Evolutionary conservation across 2,888 invertebrate genomes (phyloP).

Genomic region (Gari tellinella): DNA sequence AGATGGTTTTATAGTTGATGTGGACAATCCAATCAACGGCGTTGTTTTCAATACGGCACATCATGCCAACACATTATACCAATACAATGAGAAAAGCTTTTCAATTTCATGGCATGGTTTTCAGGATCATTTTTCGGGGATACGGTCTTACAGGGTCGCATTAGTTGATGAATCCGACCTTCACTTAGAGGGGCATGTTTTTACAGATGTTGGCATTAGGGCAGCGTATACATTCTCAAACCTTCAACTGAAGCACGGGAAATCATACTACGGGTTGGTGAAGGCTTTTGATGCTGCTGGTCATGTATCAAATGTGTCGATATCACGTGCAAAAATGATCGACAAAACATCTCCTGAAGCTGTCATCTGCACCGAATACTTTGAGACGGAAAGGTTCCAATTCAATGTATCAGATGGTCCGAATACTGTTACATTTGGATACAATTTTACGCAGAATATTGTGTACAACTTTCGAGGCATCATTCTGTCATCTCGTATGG

Average conservation of each 20-base stretch:
- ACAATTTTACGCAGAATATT: constrained; percentile 7
- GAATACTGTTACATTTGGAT: neutral
- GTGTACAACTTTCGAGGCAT: constrained; percentile 16
- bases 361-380: constrained; percentile 28
- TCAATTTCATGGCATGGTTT: constrained; percentile 44
- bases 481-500: neutral
- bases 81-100: neutral
- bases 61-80: constrained; percentile 5
- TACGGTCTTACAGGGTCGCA: constrained; percentile 26
- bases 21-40: constrained; percentile 30
- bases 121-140: constrained; percentile 40
- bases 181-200: neutral
- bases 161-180: constrained; percentile 9
- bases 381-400: neutral
- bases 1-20: constrained; percentile 50
- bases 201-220: constrained; percentile 8
- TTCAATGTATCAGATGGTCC: neutral
- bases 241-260: constrained; percentile 28
- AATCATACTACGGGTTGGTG: constrained; percentile 47
- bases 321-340: constrained; percentile 30
- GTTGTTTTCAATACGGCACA: constrained; percentile 47
- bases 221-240: constrained; percentile 25
- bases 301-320: constrained; percentile 29
- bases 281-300: constrained; percentile 57
- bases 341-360: constrained; percentile 55